Base-by-base conservation (phyloP, 1,140 invertebrate genomes). In the Trissolcus basalis region DNA sequence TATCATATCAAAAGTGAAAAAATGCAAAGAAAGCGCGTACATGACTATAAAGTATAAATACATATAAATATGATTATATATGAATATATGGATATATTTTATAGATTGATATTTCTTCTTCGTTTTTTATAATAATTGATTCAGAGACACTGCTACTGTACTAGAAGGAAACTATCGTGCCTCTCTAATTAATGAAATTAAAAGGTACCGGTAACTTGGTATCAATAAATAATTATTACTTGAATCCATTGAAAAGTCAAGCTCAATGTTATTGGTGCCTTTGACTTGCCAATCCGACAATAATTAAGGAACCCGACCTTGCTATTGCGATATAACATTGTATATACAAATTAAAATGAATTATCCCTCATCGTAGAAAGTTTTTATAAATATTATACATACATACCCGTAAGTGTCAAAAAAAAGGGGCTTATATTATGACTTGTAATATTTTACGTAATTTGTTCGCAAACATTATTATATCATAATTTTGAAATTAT, bases 181-280 rank as follows among this genome's bases (percentile, higher is more conserved):
- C 82, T 84, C 80, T 78, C 64, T 80, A 76, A 78, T 70, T 60
- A 79, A 63, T 67, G 36, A 54, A 67, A 71, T 27, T 45, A 58
- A 71, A 67, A 13, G 53, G 54, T 72, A 67, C 41, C 80, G 79
- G 49, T 70, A 78, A 77, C 72, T 78, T 73, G 54, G 70, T 74
- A 55, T 49, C 47, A 48, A 39, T 13, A 13, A 14, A 13, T n/a
- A 39, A 39, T 39, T 4, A 39, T 39, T 39, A 39, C 33, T 47
- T 70, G 10, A 27, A 43, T 45, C 8, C 15, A 48, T 50, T 41
- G 7, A 68, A 77, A 77, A 80, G 71, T 80, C 75, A 74, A 82
- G 84, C 81, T 85, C 84, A 85, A 86, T 81, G 80, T 80, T 77
- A 83, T 84, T 83, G 83, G 86, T 88, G 86, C 86, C 86, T 88